Evolutionary conservation across 2,888 invertebrate species (phyloP).

Genomic region (Cerceris ruficornis): DNA sequence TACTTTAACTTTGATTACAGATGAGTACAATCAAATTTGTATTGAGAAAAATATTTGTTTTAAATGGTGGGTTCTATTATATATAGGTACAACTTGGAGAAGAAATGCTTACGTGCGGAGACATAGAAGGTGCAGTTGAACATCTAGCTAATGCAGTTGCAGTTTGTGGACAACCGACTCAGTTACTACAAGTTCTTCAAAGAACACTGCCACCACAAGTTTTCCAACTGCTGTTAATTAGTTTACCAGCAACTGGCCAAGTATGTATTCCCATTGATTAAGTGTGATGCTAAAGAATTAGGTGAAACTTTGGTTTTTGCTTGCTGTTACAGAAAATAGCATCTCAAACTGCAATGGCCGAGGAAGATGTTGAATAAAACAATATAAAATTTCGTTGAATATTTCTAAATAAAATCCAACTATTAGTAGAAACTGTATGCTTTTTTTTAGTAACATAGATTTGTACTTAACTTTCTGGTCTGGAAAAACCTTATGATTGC

Average conservation of each 20-base stretch:
- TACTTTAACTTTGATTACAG: background rate
- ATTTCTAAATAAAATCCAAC: slow-evolving; percentile 71
- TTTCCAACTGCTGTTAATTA: slow-evolving; percentile 93
- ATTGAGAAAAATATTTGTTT: background rate
- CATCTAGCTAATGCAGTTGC: slow-evolving; percentile 99
- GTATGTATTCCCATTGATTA: slow-evolving; percentile 73
- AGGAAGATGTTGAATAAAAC: slow-evolving; percentile 78
- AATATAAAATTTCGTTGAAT: slow-evolving; percentile 64
- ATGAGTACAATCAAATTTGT: background rate
- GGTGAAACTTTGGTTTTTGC: slow-evolving; percentile 16
- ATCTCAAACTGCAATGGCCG: slow-evolving; percentile 74
- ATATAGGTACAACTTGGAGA: slow-evolving; percentile 95
- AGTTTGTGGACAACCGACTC: slow-evolving; percentile 97
- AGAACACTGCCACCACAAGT: slow-evolving; percentile 97
- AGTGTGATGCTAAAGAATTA: background rate
- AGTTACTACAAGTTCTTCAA: slow-evolving; percentile 93
- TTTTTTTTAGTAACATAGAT: slow-evolving; percentile 61
- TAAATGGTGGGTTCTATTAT: slow-evolving; percentile 8
- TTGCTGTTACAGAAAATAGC: slow-evolving; percentile 74
- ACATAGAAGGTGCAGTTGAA: slow-evolving; percentile 95
- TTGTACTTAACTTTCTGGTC: slow-evolving; percentile 46
- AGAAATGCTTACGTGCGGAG: slow-evolving; percentile 92
- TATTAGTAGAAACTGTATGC: slow-evolving; percentile 68
- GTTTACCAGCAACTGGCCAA: slow-evolving; percentile 87
- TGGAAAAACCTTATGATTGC: slow-evolving; percentile 36